These are phyloP conservation scores for Calameuta idolon DNA, from an alignment of 2,888 invertebrate genomes.

Conservation along the genomic window DNA sequence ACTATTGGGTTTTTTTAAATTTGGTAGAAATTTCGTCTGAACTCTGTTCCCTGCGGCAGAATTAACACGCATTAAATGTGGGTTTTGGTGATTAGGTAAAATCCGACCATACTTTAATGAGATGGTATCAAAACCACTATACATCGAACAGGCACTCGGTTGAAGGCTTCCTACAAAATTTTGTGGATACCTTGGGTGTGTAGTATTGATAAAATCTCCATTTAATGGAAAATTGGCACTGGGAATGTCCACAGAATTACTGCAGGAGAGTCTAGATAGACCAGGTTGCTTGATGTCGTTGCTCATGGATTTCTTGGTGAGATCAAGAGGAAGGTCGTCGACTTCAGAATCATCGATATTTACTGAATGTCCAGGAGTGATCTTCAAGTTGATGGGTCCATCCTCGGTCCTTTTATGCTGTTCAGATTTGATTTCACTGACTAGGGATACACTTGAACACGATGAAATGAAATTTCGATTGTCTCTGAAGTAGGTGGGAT, in stretches of 20 bases:
- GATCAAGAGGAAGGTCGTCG: conserved; percentile 74
- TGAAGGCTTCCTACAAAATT: conserved; percentile 54
- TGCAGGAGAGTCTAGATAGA: conserved; percentile 22
- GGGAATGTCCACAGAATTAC: conserved; percentile 43
- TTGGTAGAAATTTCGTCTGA: conserved; percentile 75
- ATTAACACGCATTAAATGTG: conserved; percentile 78
- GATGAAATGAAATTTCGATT: conserved; percentile 56
- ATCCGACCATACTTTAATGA: conserved; percentile 69
- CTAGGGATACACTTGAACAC: conserved; percentile 58
- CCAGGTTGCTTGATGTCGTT: conserved; percentile 35
- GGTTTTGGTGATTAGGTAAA: conserved; percentile 75
- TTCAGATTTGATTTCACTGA: conserved; percentile 57
- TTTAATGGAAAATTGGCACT: conserved; percentile 72
- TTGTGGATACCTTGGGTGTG: conserved; percentile 47
- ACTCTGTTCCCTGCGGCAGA: conserved; percentile 73
- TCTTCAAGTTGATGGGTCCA: conserved; percentile 58
- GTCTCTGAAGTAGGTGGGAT: conserved; percentile 39
- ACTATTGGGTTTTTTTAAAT: conserved; percentile 78
- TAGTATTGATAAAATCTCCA: conserved; percentile 75
- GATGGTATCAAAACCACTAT: conserved; percentile 56
- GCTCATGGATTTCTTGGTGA: conserved; percentile 75
- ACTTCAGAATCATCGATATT: conserved; percentile 23
- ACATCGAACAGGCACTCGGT: conserved; percentile 56
- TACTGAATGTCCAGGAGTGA: conserved; percentile 19
- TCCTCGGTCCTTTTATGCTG: conserved; percentile 58